phyloP scores from a whole-genome alignment of 2,888 invertebrate species.

The Cremastinae sp. region DNA sequence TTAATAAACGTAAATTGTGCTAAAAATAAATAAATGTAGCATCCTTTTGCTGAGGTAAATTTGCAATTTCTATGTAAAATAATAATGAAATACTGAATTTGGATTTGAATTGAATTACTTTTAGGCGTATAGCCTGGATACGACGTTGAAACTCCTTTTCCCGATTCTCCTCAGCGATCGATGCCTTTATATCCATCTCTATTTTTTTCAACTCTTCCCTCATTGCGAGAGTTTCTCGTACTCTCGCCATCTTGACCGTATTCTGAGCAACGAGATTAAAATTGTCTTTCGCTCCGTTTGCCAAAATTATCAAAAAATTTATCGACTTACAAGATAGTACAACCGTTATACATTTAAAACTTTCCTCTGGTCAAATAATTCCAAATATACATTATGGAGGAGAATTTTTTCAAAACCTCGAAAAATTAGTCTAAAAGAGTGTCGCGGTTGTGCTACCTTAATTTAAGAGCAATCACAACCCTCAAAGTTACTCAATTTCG shows the following conservation, averaged over 20 bases:
- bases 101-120: constrained; percentile 84
- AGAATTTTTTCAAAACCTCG: constrained; percentile 5
- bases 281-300: constrained; percentile 23
- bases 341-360: not conserved
- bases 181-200: constrained; percentile 86
- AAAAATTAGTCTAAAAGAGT: too few species aligned
- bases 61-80: constrained; percentile 2
- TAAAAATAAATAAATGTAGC: constrained; percentile 4
- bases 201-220: constrained; percentile 84
- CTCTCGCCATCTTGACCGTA: constrained; percentile 85
- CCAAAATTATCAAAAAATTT: not conserved
- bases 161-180: constrained; percentile 90
- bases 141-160: constrained; percentile 92
- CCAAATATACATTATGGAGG: not conserved
- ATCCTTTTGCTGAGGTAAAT: not conserved
- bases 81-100: constrained; percentile 41
- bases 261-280: constrained; percentile 79
- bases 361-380: not conserved
- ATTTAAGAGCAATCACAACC: too few species aligned
- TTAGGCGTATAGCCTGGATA: constrained; percentile 91
- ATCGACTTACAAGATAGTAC: not conserved
- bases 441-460: too few species aligned
- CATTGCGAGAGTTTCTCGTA: constrained; percentile 85
- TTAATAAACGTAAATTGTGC: not conserved
- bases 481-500: too few species aligned